A percentile compares a stretch with the other conserved stretches of the same genome.
Conservation (phyloP, 2,113 vertebrate species). For the Formicarius rufipectus region DNA sequence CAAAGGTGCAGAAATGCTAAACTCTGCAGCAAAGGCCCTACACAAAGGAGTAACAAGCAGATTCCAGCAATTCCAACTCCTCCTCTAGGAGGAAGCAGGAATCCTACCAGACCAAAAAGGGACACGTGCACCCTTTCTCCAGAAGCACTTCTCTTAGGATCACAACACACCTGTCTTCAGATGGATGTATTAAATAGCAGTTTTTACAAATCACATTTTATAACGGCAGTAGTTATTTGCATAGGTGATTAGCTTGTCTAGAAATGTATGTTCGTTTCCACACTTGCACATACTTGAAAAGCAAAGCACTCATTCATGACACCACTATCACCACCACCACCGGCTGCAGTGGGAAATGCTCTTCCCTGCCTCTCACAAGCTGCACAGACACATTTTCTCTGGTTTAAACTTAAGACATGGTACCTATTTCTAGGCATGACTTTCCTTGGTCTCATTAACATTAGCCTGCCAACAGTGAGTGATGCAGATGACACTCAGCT, state of each 20-base stretch:
- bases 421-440: background rate
- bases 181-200: background rate
- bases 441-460: background rate
- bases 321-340: background rate
- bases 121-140: background rate
- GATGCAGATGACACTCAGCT: constrained; percentile 13
- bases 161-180: background rate
- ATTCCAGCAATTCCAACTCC: background rate
- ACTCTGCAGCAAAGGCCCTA: background rate
- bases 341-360: background rate
- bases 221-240: background rate
- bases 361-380: background rate
- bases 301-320: background rate
- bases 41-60: background rate
- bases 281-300: constrained; percentile 24
- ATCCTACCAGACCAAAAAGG: background rate
- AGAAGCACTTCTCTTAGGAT: background rate
- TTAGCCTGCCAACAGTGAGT: background rate
- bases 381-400: background rate
- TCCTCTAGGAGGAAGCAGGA: background rate
- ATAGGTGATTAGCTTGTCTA: background rate
- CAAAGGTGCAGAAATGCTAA: background rate
- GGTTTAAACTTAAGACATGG: background rate
- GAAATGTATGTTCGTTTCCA: background rate
- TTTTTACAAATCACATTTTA: background rate